Evolutionary conservation across 2,888 invertebrate genomes (phyloP), one percentile per base, ranked within the genome.

Genomic region (Hanleya hanleyi): DNA sequence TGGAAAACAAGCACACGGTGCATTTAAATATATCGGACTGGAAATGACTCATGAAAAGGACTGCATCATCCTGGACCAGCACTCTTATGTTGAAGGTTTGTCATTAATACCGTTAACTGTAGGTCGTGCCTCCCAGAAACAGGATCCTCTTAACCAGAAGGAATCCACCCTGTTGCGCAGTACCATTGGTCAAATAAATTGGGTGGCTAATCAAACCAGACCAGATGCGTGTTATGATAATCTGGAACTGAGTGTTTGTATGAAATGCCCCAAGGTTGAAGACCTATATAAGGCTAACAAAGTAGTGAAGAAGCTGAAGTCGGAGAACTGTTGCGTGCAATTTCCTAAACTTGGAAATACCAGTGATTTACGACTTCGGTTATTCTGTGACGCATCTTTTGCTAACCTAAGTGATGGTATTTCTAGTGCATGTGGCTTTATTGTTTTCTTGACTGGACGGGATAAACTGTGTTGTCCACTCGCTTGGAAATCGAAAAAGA

Each of bases 361-460:
- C 26, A 12, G 33, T 7, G 36, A 66, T n/a, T 38, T 66, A 18
- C 12, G 70, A 41, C 50, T 80, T 1, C 26, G 76, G 12, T 22
- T 75, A 12, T 74, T 32, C 35, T 73, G 67, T 47, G 77, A 80
- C 74, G 78, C 80, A 29, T 73, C 77, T 15, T 73, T 69, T 69
- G 78, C 76, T 0, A 80, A 80, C 69, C 49, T 80, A 37, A 49
- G 71, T 51, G 77, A 76, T 67, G 71, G 76, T 61, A 62, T 74
- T 12, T 69, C 69, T 26, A 76, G 69, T 70, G 69, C 68, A 36
- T 71, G 73, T 38, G 74, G 70, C 26, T 61, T 69, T 57, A 26
- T 75, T 15, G 50, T 76, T 33, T 74, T 76, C 50, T 66, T 77
- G 6, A 50, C 47, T 67, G 67, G 74, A 32, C 29, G 66, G 37